Base-by-base conservation (phyloP, 2,113 vertebrate species). In the Tyrannus savana region DNA sequence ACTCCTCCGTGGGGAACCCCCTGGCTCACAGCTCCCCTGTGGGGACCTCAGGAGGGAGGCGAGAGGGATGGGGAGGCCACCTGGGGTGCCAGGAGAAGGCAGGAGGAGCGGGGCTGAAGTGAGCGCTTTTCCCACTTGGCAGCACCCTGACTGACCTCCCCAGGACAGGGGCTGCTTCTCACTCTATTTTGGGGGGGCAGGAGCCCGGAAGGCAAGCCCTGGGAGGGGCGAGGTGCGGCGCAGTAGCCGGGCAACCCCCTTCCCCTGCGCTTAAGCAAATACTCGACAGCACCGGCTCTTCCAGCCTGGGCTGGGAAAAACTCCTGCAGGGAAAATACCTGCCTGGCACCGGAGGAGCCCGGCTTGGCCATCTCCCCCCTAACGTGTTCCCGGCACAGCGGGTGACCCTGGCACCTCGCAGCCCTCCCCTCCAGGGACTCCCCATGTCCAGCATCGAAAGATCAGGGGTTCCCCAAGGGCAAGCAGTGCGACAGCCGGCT, bases 341-440 rank as follows among this genome's bases (percentile, higher is more conserved):
- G 90, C 81, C 68, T 12, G n/a, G 81, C 76, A 33, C 63, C 1
- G 5, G 55, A n/a, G 64, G 28, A 68, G 67, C 63, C 22, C 3
- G 1, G 59, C 55, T 56, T 6, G 19, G 49, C 73, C 73, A 31
- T 39, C 21, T 13, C 80, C 39, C 55, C 68, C 63, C 76, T 33
- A 31, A 10, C 7, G 1, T 2, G 4, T 30, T 52, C 58, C 24
- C 31, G 1, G 31, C 30, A 7, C 6, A 3, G 19, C 0, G 13
- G 18, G 56, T 30, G n/a, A 24, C 46, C n/a, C 64, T 6, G 23
- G 42, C 71, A 55, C 62, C 56, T 58, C 4, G 3, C 31, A 21
- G 56, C 47, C 2, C 2, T 41, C 37, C 58, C 47, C 30, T 39
- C 25, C 16, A 19, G 8, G 16, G 12, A 12, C 19, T 31, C 58